Evolutionary conservation across 2,113 vertebrate genomes (phyloP).

Genomic region (Clinocottus analis): DNA sequence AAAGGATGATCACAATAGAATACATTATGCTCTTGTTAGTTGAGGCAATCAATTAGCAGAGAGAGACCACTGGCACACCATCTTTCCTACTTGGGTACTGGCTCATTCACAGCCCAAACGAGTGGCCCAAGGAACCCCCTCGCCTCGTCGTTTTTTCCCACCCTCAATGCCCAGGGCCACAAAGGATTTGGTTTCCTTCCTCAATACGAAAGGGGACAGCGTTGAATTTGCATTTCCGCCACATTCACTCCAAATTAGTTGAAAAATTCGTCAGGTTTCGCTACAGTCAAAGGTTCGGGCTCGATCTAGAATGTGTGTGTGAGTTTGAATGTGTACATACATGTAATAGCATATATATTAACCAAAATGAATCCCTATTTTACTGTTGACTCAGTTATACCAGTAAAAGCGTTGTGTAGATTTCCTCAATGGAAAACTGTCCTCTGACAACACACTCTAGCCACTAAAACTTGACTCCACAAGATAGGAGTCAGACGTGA

Average conservation of each 20-base stretch:
- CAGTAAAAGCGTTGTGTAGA: conserved; percentile 16
- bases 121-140: conserved; percentile 47
- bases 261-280: conserved; percentile 55
- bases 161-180: conserved; percentile 63
- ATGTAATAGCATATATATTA: conserved; percentile 23
- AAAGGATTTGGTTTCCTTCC: conserved; percentile 68
- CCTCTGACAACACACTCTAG: conserved; percentile 28
- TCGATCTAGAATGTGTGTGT: conserved; percentile 1
- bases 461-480: conserved; percentile 35
- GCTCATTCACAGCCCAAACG: conserved; percentile 58
- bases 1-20: conserved; percentile 87
- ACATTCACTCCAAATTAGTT: conserved; percentile 50
- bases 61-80: conserved; percentile 65
- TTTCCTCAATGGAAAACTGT: conserved; percentile 25
- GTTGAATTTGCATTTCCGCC: conserved; percentile 62
- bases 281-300: conserved; percentile 31
- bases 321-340: not conserved
- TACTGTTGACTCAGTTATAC: no score
- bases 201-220: conserved; percentile 46
- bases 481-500: conserved; percentile 54
- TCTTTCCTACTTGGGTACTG: conserved; percentile 51
- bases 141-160: conserved; percentile 63
- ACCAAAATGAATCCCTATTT: conserved; percentile 19
- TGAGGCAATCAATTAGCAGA: conserved; percentile 82
- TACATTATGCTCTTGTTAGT: conserved; percentile 87